Base-by-base conservation (phyloP, 2,797 vertebrate species). In the Rhinichthys osculus region DNA sequence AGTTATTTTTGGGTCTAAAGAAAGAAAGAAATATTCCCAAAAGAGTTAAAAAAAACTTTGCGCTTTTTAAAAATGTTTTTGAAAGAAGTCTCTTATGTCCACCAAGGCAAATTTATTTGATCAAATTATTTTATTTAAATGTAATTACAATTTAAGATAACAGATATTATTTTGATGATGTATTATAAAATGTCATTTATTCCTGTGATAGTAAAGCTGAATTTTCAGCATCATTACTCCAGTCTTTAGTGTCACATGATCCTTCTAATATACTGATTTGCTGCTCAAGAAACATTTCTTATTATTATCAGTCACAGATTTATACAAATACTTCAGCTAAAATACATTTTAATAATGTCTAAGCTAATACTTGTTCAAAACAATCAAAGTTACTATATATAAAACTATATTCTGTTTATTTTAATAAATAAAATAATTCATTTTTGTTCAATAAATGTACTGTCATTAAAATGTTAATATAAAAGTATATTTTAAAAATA, bases 171-270 rank as follows among this genome's bases (percentile, higher is more conserved):
- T 57, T 57, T 57, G 8, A 9, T 9, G 0, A 57, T 73, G n/a
- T 50, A 10, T 73, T 50, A 50, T 30, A 10, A 44, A 30, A 30
- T 64, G 27, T 64, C 7, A 64, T 30, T 17, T 17, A 66, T 30
- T 30, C 27, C 4, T 50, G 3, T 47, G 44, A 30, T 30, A 17
- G 14, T 44, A 73, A 50, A 50, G 27, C n/a, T 10, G 14, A 19
- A 30, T 50, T 50, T 30, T 74, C 1, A 19, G 44, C 71, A 33
- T 19, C 4, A 10, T 50, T 30, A 50, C n/a, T 44, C 3, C 3
- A 72, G 42, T 47, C 71, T 73, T 72, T 11, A 72, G 6, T 42
- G 23, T 47, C 42, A 72, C 70, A 72, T 44, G 70, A 27, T 71
- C 23, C 42, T 42, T 42, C 5, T 42, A 71, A 71, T 7, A n/a